phyloP scores from a whole-genome alignment of 1,140 invertebrate species.

The Bombus impatiens region DNA sequence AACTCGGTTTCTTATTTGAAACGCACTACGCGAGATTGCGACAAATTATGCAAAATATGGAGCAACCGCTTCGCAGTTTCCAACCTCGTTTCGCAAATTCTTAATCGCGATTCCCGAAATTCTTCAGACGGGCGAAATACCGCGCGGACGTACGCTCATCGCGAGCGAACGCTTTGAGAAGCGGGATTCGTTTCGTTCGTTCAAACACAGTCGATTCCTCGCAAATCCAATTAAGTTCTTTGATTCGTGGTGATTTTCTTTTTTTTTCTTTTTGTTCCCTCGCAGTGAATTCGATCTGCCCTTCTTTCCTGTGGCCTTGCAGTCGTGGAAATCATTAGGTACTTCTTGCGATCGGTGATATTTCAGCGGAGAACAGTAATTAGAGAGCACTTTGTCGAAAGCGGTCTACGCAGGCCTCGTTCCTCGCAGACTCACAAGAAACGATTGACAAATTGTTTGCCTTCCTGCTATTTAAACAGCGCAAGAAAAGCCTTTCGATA shows the following conservation, averaged over 20 bases:
- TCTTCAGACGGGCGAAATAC: neutral
- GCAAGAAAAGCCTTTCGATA: neutral
- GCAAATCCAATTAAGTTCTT: conserved; percentile 38
- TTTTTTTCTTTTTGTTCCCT: neutral
- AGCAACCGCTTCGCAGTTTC: conserved; percentile 19
- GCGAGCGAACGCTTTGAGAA: neutral
- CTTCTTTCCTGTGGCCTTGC: neutral
- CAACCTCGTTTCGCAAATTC: conserved; percentile 17
- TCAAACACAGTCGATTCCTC: too few species aligned
- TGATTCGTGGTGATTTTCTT: neutral
- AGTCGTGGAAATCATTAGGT: conserved; percentile 22
- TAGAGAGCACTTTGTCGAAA: conserved; percentile 31
- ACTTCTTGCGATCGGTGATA: conserved; percentile 31
- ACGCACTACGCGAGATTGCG: conserved; percentile 27
- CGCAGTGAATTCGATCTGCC: conserved; percentile 20
- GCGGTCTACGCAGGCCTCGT: neutral
- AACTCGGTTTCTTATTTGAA: conserved; percentile 19
- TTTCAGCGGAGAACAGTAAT: conserved; percentile 23
- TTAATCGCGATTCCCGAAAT: conserved; percentile 37
- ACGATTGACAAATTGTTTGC: conserved; percentile 7
- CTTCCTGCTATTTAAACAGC: neutral
- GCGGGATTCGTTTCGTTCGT: neutral
- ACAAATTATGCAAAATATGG: conserved; percentile 46
- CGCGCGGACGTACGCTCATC: neutral
- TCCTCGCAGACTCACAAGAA: conserved; percentile 14